Base-by-base conservation (phyloP, 2,113 vertebrate species). In the Chionis minor region DNA sequence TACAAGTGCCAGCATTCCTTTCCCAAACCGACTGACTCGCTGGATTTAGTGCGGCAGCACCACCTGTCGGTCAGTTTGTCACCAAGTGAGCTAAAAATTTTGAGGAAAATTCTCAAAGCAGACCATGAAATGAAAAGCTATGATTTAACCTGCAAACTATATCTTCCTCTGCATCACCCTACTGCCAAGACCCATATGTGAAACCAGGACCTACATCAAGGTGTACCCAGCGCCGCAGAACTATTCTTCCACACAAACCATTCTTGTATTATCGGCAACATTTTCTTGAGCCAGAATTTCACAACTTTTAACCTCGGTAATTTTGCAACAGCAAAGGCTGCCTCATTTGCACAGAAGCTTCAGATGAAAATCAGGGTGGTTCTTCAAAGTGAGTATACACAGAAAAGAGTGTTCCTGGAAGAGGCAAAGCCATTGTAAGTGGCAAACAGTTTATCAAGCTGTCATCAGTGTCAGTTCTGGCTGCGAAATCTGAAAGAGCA, bases 391-490 rank as follows among this genome's bases (percentile, higher is more conserved):
- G 24, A 80, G 16, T 77, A n/a, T 40, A 69, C 5, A 2, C 5
- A 18, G 56, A 78, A 88, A 86, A 88, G 38, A 77, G 52, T 81
- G 42, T n/a, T 97, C 80, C 86, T 88, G 94, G 88, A 96, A 97
- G 90, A 95, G 84, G 86, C 75, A 86, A 94, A 96, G 94, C 74
- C 94, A 94, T 92, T 0, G 0, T 74, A 92, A 94, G 69, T 82
- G 86, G 84, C 80, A 94, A 93, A 91, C 92, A 80, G 95, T 96
- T 97, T 96, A 94, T 94, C 94, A 94, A 79, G 79, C 87, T 96
- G 95, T 94, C 90, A 90, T 67, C 91, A 92, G 88, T 92, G 90
- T 96, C 90, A 88, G 35, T 71, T 87, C 86, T 91, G 95, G 47
- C 89, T 95, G 90, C 0, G 73, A 88, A 95, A 89, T 87, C 86